phyloP scores from a whole-genome alignment of 1,140 invertebrate species.

The Coboldia fuscipes region DNA sequence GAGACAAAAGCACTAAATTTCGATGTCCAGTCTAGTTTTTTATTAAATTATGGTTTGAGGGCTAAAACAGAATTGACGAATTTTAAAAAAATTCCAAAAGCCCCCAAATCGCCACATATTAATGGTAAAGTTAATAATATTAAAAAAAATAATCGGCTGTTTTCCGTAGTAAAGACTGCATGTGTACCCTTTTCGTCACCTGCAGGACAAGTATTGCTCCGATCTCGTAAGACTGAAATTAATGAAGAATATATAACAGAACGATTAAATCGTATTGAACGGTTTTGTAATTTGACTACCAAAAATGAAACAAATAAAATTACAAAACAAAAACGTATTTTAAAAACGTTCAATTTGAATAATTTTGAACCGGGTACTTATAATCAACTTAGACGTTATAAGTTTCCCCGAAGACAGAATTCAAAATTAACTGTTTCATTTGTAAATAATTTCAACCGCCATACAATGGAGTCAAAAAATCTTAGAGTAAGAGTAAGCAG shows the following conservation, averaged over 20 bases:
- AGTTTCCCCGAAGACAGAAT: no score
- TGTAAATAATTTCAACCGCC: no score
- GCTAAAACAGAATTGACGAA: background rate
- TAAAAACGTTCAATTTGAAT: no score
- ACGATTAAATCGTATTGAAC: slow-evolving; percentile 26
- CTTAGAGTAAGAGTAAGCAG: no score
- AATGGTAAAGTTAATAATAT: background rate
- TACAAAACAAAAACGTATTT: no score
- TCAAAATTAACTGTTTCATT: no score
- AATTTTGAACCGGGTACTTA: no score
- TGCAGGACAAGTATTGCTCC: slow-evolving; percentile 26
- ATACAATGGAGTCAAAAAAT: no score
- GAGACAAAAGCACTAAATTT: slow-evolving; percentile 8
- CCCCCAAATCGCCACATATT: background rate
- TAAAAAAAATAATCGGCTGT: background rate
- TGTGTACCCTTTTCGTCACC: slow-evolving; percentile 32
- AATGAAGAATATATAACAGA: slow-evolving; percentile 26
- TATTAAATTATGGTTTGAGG: background rate
- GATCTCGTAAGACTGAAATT: slow-evolving; percentile 25
- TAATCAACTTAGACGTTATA: no score
- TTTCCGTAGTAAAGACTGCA: slow-evolving; percentile 15
- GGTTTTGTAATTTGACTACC: no score
- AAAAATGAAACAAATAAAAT: no score
- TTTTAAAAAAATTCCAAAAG: no score
- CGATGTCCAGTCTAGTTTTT: slow-evolving; percentile 9